These are phyloP conservation scores for Deroptyus accipitrinus DNA, from an alignment of 2,113 vertebrate species.

Conservation along the genomic window DNA sequence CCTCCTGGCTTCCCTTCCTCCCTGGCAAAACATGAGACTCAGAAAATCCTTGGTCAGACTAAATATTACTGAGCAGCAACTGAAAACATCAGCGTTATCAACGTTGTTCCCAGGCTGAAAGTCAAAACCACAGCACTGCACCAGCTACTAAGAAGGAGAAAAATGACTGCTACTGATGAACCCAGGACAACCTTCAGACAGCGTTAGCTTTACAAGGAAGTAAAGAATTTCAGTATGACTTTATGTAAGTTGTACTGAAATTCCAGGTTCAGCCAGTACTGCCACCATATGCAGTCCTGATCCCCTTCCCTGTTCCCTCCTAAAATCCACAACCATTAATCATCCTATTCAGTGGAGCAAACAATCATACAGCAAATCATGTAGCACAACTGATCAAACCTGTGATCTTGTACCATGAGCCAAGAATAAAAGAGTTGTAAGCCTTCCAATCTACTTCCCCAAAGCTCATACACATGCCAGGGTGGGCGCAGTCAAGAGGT, in stretches of 20 bases:
- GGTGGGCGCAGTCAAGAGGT: neutral
- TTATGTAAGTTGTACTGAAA: neutral
- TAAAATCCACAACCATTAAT: neutral
- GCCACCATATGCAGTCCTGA: neutral
- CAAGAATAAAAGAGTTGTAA: neutral
- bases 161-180: too few relatives aligned
- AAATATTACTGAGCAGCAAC: too few relatives aligned
- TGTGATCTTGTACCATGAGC: neutral
- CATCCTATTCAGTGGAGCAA: neutral
- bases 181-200: neutral
- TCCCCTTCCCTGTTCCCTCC: neutral
- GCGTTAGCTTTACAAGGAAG: neutral
- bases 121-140: too few relatives aligned
- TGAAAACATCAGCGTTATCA: too few relatives aligned
- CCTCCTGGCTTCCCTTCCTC: too few relatives aligned
- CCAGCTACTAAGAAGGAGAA: too few relatives aligned
- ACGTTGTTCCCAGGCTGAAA: too few relatives aligned
- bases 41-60: too few relatives aligned
- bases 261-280: neutral
- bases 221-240: neutral
- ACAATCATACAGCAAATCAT: neutral
- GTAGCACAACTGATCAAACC: neutral
- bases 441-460: neutral
- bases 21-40: too few relatives aligned
- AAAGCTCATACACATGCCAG: neutral